A percentile compares a stretch with the other conserved stretches of the same genome.
phyloP scores from a whole-genome alignment of 2,888 invertebrate genomes.

The Anoplius nigerrimus region DNA sequence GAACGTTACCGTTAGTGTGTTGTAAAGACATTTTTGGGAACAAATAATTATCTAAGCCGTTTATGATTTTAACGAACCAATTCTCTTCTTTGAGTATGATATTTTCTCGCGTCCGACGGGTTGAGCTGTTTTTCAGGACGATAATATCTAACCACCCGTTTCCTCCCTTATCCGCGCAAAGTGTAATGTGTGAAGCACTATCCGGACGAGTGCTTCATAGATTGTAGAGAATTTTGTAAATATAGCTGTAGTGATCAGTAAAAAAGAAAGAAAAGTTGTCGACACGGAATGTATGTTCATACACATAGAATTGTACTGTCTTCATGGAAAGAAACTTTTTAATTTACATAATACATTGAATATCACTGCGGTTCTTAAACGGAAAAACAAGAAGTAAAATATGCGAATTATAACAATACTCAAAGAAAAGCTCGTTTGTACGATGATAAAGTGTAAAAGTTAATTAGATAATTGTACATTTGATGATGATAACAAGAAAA shows the following conservation, averaged over 20 bases:
- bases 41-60: slow-evolving; percentile 53
- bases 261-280: slow-evolving; percentile 35
- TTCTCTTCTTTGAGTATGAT: slow-evolving; percentile 34
- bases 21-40: slow-evolving; percentile 55
- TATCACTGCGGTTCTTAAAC: slow-evolving; percentile 32
- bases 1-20: slow-evolving; percentile 42
- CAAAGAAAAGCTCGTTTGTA: slow-evolving; percentile 43
- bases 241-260: slow-evolving; percentile 26
- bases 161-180: slow-evolving; percentile 19
- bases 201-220: slow-evolving; percentile 25
- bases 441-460: slow-evolving; percentile 22
- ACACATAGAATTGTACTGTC: slow-evolving; percentile 25
- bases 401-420: slow-evolving; percentile 24
- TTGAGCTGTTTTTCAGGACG: slow-evolving; percentile 57
- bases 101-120: slow-evolving; percentile 34
- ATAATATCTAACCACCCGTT: slow-evolving; percentile 4
- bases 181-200: too few relatives aligned
- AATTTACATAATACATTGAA: slow-evolving; percentile 34
- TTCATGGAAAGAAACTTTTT: slow-evolving; percentile 25
- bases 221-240: slow-evolving; percentile 44
- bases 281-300: too few relatives aligned
- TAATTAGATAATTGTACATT: slow-evolving; percentile 40
- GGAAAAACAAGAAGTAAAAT: slow-evolving; percentile 25
- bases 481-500: slow-evolving; percentile 15
- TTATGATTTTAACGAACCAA: slow-evolving; percentile 31